These are phyloP conservation scores for Agrotis segetum DNA, from an alignment of 2,888 invertebrate genomes.

Conservation along the genomic window DNA sequence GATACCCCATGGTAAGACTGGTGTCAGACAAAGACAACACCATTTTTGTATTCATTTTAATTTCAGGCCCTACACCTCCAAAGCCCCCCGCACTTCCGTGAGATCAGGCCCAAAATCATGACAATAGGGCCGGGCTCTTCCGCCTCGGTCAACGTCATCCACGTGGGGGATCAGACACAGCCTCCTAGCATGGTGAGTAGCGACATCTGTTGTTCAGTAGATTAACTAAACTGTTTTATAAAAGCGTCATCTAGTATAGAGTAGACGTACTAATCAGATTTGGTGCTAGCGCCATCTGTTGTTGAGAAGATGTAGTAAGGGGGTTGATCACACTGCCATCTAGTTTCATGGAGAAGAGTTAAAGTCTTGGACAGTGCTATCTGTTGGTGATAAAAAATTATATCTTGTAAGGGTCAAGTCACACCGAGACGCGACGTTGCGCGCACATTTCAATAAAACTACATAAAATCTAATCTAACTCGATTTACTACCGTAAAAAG, in stretches of 20 bases:
- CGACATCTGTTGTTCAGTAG: conserved; percentile 9
- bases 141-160: conserved; percentile 83
- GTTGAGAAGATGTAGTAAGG: not conserved
- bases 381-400: not conserved
- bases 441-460: too few species aligned
- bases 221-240: not conserved
- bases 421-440: too few species aligned
- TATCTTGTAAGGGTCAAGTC: too few species aligned
- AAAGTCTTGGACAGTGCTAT: too few species aligned
- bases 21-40: too few species aligned
- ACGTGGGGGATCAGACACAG: conserved; percentile 78
- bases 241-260: not conserved
- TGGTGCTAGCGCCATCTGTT: not conserved
- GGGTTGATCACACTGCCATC: not conserved
- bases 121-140: conserved; percentile 78
- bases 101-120: conserved; percentile 81
- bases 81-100: conserved; percentile 72
- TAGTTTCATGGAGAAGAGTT: not conserved
- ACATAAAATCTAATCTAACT: too few species aligned
- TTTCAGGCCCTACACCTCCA: conserved; percentile 64
- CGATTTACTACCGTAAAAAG: too few species aligned
- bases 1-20: too few species aligned
- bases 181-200: conserved; percentile 51
- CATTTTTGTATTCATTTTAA: not conserved
- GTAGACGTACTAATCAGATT: not conserved